phyloP scores from a whole-genome alignment of 30 jellyfish, hydroid and myxozoan species.

The Rhopilema esculentum region DNA sequence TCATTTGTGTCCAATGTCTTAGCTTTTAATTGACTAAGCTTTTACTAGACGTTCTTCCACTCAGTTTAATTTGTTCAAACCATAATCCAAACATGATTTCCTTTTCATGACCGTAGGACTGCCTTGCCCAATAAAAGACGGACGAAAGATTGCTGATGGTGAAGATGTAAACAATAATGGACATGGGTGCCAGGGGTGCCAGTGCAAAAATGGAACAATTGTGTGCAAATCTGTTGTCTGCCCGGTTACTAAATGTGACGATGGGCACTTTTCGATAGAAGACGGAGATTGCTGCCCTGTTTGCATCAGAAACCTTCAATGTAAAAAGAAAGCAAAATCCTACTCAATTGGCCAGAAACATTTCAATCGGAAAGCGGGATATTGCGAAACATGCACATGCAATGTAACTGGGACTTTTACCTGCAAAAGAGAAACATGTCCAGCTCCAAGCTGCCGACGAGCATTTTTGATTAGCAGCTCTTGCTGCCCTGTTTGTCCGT shows the following conservation, averaged over 20 bases:
- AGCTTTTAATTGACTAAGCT: too few relatives aligned
- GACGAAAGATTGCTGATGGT: conserved; percentile 36
- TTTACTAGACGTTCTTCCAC: background rate
- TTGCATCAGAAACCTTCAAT: conserved; percentile 27
- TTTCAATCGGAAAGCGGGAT: conserved; percentile 7
- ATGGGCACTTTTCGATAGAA: conserved; percentile 27
- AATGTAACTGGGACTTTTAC: conserved; percentile 40
- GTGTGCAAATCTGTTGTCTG: conserved; percentile 52
- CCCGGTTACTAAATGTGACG: conserved; percentile 33
- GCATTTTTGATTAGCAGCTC: conserved; percentile 41
- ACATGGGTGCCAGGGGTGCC: conserved; percentile 61
- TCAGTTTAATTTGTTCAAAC: background rate
- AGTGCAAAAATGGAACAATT: conserved; percentile 68
- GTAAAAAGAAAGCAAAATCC: conserved; percentile 15
- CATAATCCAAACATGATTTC: background rate
- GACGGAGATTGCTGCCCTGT: conserved; percentile 86
- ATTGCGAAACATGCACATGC: conserved; percentile 67
- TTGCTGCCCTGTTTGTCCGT: conserved; percentile 80
- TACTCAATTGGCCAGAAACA: conserved; percentile 25
- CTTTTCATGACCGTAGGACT: background rate
- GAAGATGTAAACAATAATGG: conserved; percentile 22
- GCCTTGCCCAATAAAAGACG: conserved; percentile 34
- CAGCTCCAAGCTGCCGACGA: conserved; percentile 33
- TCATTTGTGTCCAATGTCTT: too few relatives aligned
- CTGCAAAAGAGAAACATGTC: conserved; percentile 51